Conservation (phyloP, 2,797 vertebrate genomes). For the Rhynchonycteris naso region DNA sequence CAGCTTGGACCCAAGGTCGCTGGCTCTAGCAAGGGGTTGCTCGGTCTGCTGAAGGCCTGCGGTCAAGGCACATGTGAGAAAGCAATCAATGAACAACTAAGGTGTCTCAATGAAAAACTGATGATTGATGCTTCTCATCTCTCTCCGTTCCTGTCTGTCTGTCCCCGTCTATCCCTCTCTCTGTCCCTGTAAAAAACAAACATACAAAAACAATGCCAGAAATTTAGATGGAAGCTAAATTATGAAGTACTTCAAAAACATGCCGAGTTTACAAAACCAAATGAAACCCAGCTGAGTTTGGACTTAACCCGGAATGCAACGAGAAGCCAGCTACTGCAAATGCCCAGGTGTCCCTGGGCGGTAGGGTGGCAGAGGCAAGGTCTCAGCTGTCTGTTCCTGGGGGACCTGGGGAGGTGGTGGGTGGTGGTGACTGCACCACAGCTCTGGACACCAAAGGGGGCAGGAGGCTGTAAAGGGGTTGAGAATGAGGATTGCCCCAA, state of each 20-base stretch:
- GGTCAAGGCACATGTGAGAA: no score
- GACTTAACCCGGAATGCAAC: background rate
- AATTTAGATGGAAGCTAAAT: background rate
- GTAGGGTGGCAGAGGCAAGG: background rate
- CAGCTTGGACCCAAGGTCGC: no score
- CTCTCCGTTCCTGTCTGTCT: no score
- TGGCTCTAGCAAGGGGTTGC: no score
- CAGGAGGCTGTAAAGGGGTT: background rate
- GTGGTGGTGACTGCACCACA: background rate
- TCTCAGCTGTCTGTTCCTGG: background rate
- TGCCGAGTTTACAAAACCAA: background rate
- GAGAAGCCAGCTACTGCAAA: background rate
- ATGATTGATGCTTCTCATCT: no score
- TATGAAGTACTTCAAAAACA: background rate
- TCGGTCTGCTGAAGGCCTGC: no score
- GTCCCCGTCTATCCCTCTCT: no score
- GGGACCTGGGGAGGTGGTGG: background rate
- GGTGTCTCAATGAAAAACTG: no score
- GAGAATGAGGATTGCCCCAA: background rate
- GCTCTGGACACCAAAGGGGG: background rate
- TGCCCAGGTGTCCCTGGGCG: background rate
- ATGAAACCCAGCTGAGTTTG: background rate
- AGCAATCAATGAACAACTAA: no score
- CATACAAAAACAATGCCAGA: no score
- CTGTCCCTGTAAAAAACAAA: no score